These are phyloP conservation scores for Pristionchus exspectatus DNA, from an alignment of 2,888 invertebrate genomes.

Conservation along the genomic window DNA sequence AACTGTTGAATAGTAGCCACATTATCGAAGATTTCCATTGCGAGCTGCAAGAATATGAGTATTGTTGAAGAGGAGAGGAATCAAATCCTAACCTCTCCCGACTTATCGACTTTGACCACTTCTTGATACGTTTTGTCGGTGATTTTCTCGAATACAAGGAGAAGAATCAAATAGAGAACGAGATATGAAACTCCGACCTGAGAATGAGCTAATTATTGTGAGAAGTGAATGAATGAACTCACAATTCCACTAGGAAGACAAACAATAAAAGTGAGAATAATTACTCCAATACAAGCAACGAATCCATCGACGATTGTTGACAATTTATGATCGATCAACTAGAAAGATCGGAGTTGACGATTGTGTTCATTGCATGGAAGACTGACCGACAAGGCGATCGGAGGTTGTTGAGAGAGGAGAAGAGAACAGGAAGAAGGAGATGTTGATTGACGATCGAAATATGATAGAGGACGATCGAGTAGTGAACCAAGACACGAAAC, in stretches of 20 bases:
- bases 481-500: constrained; percentile 36
- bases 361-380: background rate
- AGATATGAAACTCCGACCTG: constrained; percentile 7
- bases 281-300: background rate
- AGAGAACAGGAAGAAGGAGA: constrained; percentile 34
- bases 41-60: background rate
- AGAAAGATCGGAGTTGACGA: background rate
- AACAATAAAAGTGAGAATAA: constrained; percentile 1
- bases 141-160: constrained; percentile 36
- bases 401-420: constrained; percentile 49
- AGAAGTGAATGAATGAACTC: background rate
- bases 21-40: constrained; percentile 42
- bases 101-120: background rate
- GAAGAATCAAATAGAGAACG: background rate
- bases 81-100: constrained; percentile 7
- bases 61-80: background rate
- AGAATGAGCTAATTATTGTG: background rate
- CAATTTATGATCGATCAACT: constrained; percentile 34
- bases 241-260: constrained; percentile 38
- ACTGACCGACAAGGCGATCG: background rate
- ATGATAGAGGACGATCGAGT: constrained; percentile 33
- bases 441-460: constrained; percentile 35
- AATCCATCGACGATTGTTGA: background rate
- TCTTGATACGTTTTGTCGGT: background rate
- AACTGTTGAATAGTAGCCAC: constrained; percentile 31